phyloP scores from a whole-genome alignment of 2,113 vertebrate genomes.

The Lagenorhynchus albirostris region DNA sequence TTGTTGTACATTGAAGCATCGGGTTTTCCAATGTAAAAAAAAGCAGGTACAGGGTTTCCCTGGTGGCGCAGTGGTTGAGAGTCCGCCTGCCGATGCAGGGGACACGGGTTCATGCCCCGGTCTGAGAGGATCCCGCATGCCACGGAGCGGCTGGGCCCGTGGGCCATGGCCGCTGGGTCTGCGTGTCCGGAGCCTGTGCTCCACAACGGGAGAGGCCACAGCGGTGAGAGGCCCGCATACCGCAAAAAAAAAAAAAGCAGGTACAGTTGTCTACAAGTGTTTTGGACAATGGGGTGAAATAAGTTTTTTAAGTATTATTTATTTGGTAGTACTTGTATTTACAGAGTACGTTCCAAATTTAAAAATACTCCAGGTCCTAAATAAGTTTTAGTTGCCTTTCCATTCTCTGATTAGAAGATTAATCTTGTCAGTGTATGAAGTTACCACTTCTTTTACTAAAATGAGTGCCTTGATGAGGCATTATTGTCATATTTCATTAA shows the following conservation, averaged over 20 bases:
- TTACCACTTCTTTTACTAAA: neutral
- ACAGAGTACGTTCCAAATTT: neutral
- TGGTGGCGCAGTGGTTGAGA: too few species aligned
- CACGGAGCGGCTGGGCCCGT: too few species aligned
- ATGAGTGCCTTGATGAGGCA: neutral
- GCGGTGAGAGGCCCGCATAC: too few species aligned
- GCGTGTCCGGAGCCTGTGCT: too few species aligned
- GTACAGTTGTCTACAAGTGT: neutral
- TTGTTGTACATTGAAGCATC: neutral
- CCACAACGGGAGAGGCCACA: too few species aligned
- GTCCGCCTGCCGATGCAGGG: too few species aligned
- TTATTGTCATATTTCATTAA: neutral
- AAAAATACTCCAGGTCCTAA: neutral
- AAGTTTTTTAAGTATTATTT: neutral
- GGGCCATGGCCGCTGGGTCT: too few species aligned
- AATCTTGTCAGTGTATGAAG: neutral
- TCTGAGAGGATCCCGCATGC: too few species aligned
- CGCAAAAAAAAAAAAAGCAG: neutral
- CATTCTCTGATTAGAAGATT: neutral
- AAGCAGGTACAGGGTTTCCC: neutral
- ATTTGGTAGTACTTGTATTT: neutral
- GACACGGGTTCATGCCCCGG: too few species aligned
- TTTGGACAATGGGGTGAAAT: neutral
- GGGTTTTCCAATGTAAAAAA: neutral
- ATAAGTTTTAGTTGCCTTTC: neutral